Percentiles rank a stretch among this genome's conserved stretches.
Conservation (phyloP, 2,797 vertebrate species). For the Kryptopterus vitreolus region DNA sequence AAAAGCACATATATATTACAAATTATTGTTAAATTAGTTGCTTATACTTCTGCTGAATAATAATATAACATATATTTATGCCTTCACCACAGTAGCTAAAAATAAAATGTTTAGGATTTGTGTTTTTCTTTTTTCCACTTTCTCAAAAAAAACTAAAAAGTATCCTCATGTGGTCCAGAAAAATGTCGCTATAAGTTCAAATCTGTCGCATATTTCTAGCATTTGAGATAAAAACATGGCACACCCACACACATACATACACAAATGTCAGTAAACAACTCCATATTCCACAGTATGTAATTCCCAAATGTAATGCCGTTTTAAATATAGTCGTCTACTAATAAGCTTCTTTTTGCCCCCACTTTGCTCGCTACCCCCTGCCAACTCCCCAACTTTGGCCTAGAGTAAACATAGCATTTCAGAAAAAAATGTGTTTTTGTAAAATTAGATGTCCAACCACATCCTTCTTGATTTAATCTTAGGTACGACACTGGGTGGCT, state of each 20-base stretch:
- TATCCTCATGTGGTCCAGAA: neutral
- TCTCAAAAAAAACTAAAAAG: neutral
- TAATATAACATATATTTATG: neutral
- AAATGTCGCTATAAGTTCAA: neutral
- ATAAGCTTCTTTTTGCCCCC: conserved; percentile 38
- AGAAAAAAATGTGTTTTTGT: conserved; percentile 61
- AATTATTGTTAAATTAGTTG: neutral
- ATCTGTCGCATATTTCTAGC: neutral
- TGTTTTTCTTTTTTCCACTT: neutral
- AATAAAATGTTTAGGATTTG: neutral
- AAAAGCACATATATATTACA: neutral
- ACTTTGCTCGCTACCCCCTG: conserved; percentile 15
- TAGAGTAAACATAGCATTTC: conserved; percentile 51
- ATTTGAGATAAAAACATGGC: neutral
- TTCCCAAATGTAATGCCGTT: conserved; percentile 28
- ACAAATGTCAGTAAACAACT: conserved; percentile 30
- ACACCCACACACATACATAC: neutral
- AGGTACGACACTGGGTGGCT: conserved; percentile 65
- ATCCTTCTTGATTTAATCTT: conserved; percentile 70
- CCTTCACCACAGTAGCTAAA: neutral
- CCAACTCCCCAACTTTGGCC: conserved; percentile 28
- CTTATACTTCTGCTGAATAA: neutral
- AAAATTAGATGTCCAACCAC: conserved; percentile 70
- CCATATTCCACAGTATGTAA: conserved; percentile 24
- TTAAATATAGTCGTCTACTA: conserved; percentile 46